Evolutionary conservation across 2,888 invertebrate species (phyloP), one percentile per base, ranked within the genome.

Genomic region (Chymomyza procnemis): DNA sequence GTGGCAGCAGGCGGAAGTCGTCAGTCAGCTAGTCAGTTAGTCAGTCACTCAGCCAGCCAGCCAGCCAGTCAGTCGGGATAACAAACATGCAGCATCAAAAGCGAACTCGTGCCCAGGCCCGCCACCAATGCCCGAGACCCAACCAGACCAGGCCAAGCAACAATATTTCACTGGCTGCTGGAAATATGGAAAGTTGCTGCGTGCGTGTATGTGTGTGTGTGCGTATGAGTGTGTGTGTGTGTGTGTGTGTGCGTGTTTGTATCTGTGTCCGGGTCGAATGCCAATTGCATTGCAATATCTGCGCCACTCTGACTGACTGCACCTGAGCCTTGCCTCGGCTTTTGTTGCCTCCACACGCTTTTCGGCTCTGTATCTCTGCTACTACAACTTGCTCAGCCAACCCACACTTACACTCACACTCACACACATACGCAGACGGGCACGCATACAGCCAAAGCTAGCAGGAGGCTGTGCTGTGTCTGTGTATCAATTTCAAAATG

Each of bases 401-500:
- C n/a, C n/a, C n/a, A n/a, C n/a, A n/a, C n/a, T n/a, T n/a, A n/a
- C n/a, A n/a, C n/a, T n/a, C n/a, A n/a, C n/a, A n/a, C n/a, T n/a
- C n/a, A n/a, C n/a, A n/a, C n/a, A n/a, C n/a, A n/a, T n/a, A n/a
- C n/a, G n/a, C n/a, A n/a, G n/a, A n/a, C n/a, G n/a, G n/a, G n/a
- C n/a, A n/a, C 16, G n/a, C 47, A n/a, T 16, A 16, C n/a, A 14
- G 14, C 47, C 47, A 47, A 14, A 14, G 47, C 47, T n/a, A n/a
- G n/a, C n/a, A n/a, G n/a, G n/a, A n/a, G n/a, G n/a, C n/a, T n/a
- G n/a, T 47, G 1, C 47, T 14, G 4, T 47, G 50, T 50, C 67
- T 73, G 67, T 81, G 82, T 81, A 84, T 81, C 79, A 81, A 81
- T 81, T 84, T 74, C 82, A 81, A 81, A 81, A 84, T 81, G 81